Conservation (phyloP, 2,797 vertebrate genomes). For the Dendrocincla tyrannina region DNA sequence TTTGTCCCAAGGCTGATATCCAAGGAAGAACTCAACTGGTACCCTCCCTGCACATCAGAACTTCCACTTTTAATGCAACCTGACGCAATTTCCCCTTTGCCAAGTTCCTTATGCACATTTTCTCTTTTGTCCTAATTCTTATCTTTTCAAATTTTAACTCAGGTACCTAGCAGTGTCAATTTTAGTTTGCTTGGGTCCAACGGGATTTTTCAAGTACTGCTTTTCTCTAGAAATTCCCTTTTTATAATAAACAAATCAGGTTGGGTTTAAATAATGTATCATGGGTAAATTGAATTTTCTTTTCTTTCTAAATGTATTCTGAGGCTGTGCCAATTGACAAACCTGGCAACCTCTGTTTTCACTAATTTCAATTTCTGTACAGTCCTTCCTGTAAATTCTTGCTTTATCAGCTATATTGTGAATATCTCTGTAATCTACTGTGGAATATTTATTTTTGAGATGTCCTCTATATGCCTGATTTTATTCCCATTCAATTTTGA, state of each 20-base stretch:
- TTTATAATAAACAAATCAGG: not conserved
- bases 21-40: not conserved
- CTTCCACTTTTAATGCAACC: not conserved
- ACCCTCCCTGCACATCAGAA: not conserved
- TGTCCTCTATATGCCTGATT: fast-evolving
- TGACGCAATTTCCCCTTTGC: not conserved
- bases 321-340: not conserved
- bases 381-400: not conserved
- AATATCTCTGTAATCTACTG: not conserved
- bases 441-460: not conserved
- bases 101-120: not conserved
- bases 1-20: not conserved
- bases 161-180: not conserved
- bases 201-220: not conserved
- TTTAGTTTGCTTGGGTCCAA: not conserved
- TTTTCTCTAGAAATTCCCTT: not conserved
- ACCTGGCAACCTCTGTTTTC: not conserved
- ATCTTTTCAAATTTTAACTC: not conserved
- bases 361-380: not conserved
- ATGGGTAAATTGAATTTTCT: not conserved
- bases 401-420: not conserved
- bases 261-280: not conserved
- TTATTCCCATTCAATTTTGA: not conserved
- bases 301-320: not conserved
- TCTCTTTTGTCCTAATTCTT: not conserved